Evolutionary conservation across 2,888 invertebrate species (phyloP), one percentile per base, ranked within the genome.

Genomic region (Cinara cedri): DNA sequence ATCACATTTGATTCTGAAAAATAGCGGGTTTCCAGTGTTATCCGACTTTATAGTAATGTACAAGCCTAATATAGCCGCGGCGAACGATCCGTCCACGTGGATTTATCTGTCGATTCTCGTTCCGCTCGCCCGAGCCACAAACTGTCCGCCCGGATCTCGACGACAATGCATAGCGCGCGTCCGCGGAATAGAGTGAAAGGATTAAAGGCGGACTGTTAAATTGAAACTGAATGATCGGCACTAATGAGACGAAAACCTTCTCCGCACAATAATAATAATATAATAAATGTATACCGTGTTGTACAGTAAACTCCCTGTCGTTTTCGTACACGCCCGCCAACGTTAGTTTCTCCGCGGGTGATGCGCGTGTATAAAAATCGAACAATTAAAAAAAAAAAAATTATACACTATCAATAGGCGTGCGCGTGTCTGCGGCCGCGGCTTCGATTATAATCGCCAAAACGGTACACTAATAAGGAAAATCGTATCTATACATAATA

Each of bases 361-460:
- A 34, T 34, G 6, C 34, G 6, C 6, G 6, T 34, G 3, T 4
- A 3, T 34, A 34, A 4, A 62, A n/a, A 34, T 62, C n/a, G 62
- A 62, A 66, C 46, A 66, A 46, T 66, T 66, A 66, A 66, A 44
- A 49, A 34, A 42, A n/a, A 63, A 42, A 13, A 14, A 65, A 19
- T 42, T 60, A 26, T 21, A 24, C 4, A 13, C 26, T 16, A 26
- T 65, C 68, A 51, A 42, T 10, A 42, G 49, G 49, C 49, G 24
- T n/a, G 34, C 34, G 42, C 10, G n/a, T 19, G 54, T 70, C 51
- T 34, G 19, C 54, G 8, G 10, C n/a, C 6, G 34, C 34, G 3
- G 34, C 34, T 34, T 34, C 24, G 71, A 57, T 71, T 51, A 71
- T 57, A 57, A 71, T 71, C 57, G 71, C 71, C 24, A 71, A 71